phyloP scores from a whole-genome alignment of 2,888 invertebrate species.

The Entomobrya multifasciata region DNA sequence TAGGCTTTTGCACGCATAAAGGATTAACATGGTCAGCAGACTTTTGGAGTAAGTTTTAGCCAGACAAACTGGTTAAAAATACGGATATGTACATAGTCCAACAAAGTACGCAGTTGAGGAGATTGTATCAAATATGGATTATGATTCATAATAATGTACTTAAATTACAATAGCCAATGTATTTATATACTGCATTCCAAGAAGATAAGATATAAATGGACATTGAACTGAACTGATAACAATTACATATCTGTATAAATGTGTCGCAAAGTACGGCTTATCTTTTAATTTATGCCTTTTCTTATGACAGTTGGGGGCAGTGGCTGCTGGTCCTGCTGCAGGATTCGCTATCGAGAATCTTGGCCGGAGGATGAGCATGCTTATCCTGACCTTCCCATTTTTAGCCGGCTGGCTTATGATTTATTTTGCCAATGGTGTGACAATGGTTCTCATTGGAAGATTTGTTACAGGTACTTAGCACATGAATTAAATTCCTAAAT shows the following conservation, averaged over 20 bases:
- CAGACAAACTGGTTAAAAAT: conserved; percentile 18
- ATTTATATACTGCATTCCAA: too few species aligned
- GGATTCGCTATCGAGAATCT: conserved; percentile 74
- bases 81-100: too few species aligned
- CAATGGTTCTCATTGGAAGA: conserved; percentile 83
- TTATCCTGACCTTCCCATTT: conserved; percentile 69
- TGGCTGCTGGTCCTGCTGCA: conserved; percentile 75
- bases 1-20: too few species aligned
- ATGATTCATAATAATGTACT: too few species aligned
- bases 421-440: conserved; percentile 77
- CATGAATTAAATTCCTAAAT: neutral
- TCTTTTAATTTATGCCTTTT: too few species aligned
- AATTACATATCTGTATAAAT: too few species aligned
- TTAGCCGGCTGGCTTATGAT: conserved; percentile 81
- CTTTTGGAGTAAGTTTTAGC: neutral
- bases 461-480: conserved; percentile 77
- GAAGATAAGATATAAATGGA: too few species aligned
- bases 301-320: conserved; percentile 73
- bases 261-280: too few species aligned
- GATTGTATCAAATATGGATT: too few species aligned
- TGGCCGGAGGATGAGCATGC: conserved; percentile 74
- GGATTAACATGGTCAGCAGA: neutral
- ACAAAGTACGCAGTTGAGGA: too few species aligned
- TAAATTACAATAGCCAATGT: too few species aligned
- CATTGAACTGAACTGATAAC: too few species aligned